Evolutionary conservation across 2,888 invertebrate genomes (phyloP).

Genomic region (Hydropsyche betteni): DNA sequence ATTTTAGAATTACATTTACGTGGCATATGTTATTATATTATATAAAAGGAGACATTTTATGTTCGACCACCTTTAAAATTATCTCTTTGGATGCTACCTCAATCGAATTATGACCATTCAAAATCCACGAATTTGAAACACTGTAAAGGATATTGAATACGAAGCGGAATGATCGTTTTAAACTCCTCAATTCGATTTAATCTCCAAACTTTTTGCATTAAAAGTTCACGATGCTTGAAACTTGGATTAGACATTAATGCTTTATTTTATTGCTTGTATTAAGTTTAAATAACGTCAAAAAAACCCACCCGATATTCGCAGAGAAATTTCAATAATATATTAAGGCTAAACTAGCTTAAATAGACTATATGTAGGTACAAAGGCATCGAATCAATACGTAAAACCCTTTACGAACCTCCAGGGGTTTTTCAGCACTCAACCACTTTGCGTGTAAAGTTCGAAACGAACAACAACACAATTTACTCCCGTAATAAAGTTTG

Average conservation of each 20-base stretch:
- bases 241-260: conserved; percentile 8
- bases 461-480: conserved; percentile 11
- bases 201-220: conserved; percentile 27
- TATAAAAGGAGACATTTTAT: no score
- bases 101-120: no score
- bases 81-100: no score
- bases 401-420: conserved; percentile 2
- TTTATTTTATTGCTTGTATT: background rate
- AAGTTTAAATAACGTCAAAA: background rate
- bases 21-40: no score
- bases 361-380: background rate
- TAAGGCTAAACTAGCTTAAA: background rate
- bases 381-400: background rate
- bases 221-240: background rate
- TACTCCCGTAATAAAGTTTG: conserved; percentile 11
- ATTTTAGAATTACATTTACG: no score
- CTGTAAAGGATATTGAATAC: background rate
- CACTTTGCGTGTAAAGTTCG: conserved; percentile 18
- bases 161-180: conserved; percentile 19
- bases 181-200: conserved; percentile 27
- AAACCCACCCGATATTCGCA: background rate
- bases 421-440: conserved; percentile 1
- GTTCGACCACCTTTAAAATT: no score
- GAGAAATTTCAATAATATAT: background rate
- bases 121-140: background rate